Evolutionary conservation across 2,888 invertebrate species (phyloP).

Genomic region (Scaptomyza caliginosa): DNA sequence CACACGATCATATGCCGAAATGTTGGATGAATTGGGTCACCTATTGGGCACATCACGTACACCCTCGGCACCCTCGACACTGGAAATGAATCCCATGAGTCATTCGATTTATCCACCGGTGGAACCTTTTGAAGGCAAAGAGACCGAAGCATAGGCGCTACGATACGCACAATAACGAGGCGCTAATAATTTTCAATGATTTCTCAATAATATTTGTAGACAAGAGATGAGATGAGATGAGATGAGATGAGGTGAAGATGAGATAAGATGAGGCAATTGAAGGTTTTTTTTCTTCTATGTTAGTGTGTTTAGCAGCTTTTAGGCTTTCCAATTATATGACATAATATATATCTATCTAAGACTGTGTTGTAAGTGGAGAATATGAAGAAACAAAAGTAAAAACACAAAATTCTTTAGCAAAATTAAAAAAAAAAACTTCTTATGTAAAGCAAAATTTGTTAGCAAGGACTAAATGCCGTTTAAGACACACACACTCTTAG

Average conservation of each 20-base stretch:
- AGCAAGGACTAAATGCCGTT: slow-evolving; percentile 23
- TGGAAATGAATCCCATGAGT: slow-evolving; percentile 94
- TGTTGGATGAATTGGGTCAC: slow-evolving; percentile 89
- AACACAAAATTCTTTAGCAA: slow-evolving; percentile 59
- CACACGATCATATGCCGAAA: slow-evolving; percentile 91
- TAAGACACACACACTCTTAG: slow-evolving; percentile 3
- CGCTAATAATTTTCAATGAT: slow-evolving; percentile 74
- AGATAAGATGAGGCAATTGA: slow-evolving; percentile 28
- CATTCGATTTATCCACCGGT: slow-evolving; percentile 91
- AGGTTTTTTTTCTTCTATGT: slow-evolving; percentile 47
- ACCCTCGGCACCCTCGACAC: slow-evolving; percentile 93
- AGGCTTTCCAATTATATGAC: slow-evolving; percentile 39
- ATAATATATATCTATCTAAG: slow-evolving; percentile 55
- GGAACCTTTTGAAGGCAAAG: slow-evolving; percentile 89
- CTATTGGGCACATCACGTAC: slow-evolving; percentile 87
- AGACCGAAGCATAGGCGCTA: slow-evolving; percentile 90
- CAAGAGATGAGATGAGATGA: slow-evolving; percentile 4
- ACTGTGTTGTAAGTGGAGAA: slow-evolving; percentile 57
- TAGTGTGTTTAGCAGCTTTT: slow-evolving; percentile 53
- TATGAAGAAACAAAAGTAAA: background rate
- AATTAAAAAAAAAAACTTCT: slow-evolving; percentile 57
- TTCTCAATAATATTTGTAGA: slow-evolving; percentile 78
- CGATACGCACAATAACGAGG: slow-evolving; percentile 13
- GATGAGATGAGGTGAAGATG: slow-evolving; percentile 9
- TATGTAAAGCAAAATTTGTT: slow-evolving; percentile 41